These are phyloP conservation scores for Brachionus rotundiformis DNA, from an alignment of 1,140 invertebrate species.

Conservation along the genomic window DNA sequence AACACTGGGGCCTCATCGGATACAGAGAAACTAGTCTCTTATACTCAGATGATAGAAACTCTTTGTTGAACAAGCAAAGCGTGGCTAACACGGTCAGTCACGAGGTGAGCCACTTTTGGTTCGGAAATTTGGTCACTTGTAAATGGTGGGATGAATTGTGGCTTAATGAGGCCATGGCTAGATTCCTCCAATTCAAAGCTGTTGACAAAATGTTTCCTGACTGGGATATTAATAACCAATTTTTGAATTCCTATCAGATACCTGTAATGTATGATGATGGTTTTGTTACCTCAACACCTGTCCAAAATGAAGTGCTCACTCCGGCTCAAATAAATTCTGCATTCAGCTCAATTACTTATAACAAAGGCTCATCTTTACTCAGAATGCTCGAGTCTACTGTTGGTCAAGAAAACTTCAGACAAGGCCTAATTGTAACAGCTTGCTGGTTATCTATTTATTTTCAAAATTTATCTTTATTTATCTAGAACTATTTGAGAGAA, in stretches of 20 bases:
- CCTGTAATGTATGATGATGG: slow-evolving; percentile 52
- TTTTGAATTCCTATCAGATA: slow-evolving; percentile 11
- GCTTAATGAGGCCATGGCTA: slow-evolving; percentile 62
- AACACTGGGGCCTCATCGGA: slow-evolving; percentile 72
- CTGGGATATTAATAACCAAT: slow-evolving; percentile 67
- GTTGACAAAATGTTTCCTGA: slow-evolving; percentile 72
- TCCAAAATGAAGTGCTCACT: background rate
- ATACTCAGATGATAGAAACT: slow-evolving; percentile 72
- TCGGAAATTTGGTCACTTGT: slow-evolving; percentile 56
- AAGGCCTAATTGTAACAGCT: slow-evolving; percentile 21
- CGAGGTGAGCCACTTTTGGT: slow-evolving; percentile 74
- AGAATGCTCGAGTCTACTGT: slow-evolving; percentile 51
- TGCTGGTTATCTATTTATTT: slow-evolving; percentile 67
- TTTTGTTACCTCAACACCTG: slow-evolving; percentile 8
- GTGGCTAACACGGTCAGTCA: slow-evolving; percentile 82
- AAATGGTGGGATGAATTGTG: slow-evolving; percentile 58
- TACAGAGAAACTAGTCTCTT: slow-evolving; percentile 64
- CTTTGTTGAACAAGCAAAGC: slow-evolving; percentile 77
- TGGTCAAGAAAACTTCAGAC: slow-evolving; percentile 11
- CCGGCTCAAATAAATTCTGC: slow-evolving; percentile 43
- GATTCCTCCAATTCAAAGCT: slow-evolving; percentile 57
- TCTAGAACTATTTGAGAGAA: slow-evolving; percentile 32
- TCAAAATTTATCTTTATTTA: background rate
- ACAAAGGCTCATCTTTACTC: slow-evolving; percentile 20
- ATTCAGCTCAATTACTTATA: slow-evolving; percentile 45